A percentile compares a stretch with the other conserved stretches of the same genome.
These are phyloP conservation scores for Apistogramma diplotaenia DNA, from an alignment of 2,113 vertebrate species.

Conservation along the genomic window DNA sequence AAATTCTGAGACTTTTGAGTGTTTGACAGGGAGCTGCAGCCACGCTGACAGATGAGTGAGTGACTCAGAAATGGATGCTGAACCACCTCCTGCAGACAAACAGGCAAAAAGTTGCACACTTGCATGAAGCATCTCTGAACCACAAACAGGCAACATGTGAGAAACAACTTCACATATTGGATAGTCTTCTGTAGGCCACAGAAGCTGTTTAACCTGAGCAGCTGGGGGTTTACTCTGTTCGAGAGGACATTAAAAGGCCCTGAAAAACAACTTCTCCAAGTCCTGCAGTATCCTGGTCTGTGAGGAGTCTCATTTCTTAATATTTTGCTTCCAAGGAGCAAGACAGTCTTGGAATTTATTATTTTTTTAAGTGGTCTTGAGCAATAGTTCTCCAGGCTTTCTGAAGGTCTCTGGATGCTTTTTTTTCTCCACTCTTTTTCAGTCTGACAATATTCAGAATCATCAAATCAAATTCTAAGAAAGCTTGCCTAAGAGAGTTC, in stretches of 20 bases:
- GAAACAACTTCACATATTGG: neutral
- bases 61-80: neutral
- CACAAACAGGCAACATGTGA: neutral
- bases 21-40: neutral
- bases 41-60: neutral
- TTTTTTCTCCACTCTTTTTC: neutral
- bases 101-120: constrained; percentile 7
- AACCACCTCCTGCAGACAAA: neutral
- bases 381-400: neutral
- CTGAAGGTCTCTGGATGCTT: neutral
- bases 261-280: too few species aligned
- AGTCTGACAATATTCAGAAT: neutral
- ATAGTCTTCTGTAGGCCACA: too few species aligned
- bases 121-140: constrained; percentile 10
- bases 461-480: neutral
- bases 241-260: too few species aligned
- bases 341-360: too few species aligned
- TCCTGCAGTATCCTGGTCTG: too few species aligned
- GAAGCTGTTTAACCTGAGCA: too few species aligned
- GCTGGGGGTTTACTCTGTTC: too few species aligned
- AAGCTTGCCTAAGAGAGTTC: neutral
- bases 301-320: too few species aligned
- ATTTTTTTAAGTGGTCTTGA: too few species aligned
- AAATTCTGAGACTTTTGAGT: neutral
- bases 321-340: too few species aligned